A percentile compares a stretch with the other conserved stretches of the same genome.
Conservation (phyloP, 2,113 vertebrate genomes). For the Sceloporus undulatus region DNA sequence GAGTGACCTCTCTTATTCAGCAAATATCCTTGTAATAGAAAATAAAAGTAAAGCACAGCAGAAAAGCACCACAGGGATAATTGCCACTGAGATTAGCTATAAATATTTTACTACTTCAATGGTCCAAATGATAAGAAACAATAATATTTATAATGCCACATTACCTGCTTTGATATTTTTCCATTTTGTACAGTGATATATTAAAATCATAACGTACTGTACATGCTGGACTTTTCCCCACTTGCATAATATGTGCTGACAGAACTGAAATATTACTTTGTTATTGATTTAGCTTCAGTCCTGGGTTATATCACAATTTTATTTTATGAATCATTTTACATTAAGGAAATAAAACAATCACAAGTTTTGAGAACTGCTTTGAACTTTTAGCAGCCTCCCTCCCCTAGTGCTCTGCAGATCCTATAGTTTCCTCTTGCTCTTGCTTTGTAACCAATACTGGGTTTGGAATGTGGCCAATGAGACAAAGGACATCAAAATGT, state of each 20-base stretch:
- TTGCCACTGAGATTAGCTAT: conserved; percentile 17
- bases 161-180: conserved; percentile 24
- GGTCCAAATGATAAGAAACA: conserved; percentile 22
- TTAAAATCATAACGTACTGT: conserved; percentile 34
- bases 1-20: conserved; percentile 13
- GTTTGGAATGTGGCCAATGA: neutral
- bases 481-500: neutral
- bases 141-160: conserved; percentile 33
- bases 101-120: conserved; percentile 31
- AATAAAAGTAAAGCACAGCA: neutral
- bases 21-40: neutral
- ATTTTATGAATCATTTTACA: conserved; percentile 21
- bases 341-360: conserved; percentile 36
- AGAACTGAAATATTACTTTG: conserved; percentile 39
- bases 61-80: conserved; percentile 2
- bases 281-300: conserved; percentile 35
- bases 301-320: conserved; percentile 17
- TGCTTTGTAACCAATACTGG: neutral
- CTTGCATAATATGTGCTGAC: conserved; percentile 22
- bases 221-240: conserved; percentile 12
- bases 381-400: conserved; percentile 9
- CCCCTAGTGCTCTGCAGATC: neutral
- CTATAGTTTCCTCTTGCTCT: neutral
- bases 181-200: conserved; percentile 35
- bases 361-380: conserved; percentile 26